Conservation (phyloP, 2,888 invertebrate genomes). For the Heteromurus nitidus region DNA sequence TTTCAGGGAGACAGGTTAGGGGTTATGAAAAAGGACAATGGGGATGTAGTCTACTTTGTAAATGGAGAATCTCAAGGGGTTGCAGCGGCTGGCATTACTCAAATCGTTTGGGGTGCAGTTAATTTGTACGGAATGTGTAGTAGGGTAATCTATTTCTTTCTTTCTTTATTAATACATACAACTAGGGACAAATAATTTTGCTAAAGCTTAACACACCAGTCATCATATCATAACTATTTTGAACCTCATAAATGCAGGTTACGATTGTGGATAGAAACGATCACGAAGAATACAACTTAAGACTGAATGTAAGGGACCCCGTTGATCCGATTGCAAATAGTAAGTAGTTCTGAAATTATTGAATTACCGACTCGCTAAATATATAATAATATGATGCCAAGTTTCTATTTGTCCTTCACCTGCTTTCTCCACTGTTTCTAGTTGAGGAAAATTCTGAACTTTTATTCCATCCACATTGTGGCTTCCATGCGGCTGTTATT, state of each 20-base stretch:
- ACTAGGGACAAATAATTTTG: too few species aligned
- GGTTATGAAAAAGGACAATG: slow-evolving; percentile 89
- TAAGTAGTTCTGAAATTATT: slow-evolving; percentile 24
- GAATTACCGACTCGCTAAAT: too few species aligned
- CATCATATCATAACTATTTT: too few species aligned
- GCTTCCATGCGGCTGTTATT: slow-evolving; percentile 93
- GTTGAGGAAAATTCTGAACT: slow-evolving; percentile 75
- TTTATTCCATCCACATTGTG: slow-evolving; percentile 93
- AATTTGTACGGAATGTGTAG: slow-evolving; percentile 97
- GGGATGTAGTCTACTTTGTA: slow-evolving; percentile 93
- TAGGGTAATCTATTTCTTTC: slow-evolving; percentile 81
- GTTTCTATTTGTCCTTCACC: background rate
- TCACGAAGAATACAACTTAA: slow-evolving; percentile 85
- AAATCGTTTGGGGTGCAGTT: slow-evolving; percentile 93
- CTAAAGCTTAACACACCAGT: too few species aligned
- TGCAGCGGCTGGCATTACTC: slow-evolving; percentile 88
- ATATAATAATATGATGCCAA: background rate
- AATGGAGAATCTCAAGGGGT: slow-evolving; percentile 95
- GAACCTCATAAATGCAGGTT: slow-evolving; percentile 79
- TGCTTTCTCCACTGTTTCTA: slow-evolving; percentile 5
- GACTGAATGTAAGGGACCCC: slow-evolving; percentile 71
- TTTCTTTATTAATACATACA: too few species aligned
- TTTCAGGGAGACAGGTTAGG: slow-evolving; percentile 91
- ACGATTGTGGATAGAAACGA: slow-evolving; percentile 90
- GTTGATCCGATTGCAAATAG: slow-evolving; percentile 63